These are phyloP conservation scores for Apodemia mormo DNA, from an alignment of 2,888 invertebrate genomes.

Conservation along the genomic window DNA sequence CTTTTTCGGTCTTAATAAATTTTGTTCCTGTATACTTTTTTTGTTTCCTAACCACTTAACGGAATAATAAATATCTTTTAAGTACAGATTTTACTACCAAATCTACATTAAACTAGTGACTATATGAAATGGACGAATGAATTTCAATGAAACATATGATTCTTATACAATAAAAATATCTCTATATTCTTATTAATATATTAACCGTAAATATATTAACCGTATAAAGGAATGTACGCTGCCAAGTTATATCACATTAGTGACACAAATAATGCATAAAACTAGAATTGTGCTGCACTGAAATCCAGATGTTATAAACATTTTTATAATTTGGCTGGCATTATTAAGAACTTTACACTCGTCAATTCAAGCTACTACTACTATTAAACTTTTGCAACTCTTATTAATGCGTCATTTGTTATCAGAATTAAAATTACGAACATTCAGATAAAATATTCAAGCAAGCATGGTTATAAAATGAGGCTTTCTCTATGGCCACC, in stretches of 20 bases:
- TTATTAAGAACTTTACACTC: background rate
- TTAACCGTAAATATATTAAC: slow-evolving; percentile 31
- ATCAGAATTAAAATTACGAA: background rate
- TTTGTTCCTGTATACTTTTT: slow-evolving; percentile 28
- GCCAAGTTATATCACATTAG: background rate
- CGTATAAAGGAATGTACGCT: slow-evolving; percentile 15
- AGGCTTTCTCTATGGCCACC: background rate
- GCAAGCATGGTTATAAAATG: background rate
- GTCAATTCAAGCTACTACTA: background rate
- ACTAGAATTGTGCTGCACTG: background rate
- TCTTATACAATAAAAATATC: slow-evolving; percentile 47
- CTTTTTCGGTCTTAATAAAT: slow-evolving; percentile 46
- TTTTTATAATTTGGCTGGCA: background rate
- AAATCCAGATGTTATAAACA: slow-evolving; percentile 9
- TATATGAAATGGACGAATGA: slow-evolving; percentile 76
- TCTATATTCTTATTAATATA: slow-evolving; percentile 44
- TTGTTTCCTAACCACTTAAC: slow-evolving; percentile 32
- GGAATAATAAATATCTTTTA: slow-evolving; percentile 65
- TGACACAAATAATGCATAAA: background rate
- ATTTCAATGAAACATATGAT: slow-evolving; percentile 33
- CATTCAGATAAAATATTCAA: background rate
- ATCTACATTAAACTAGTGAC: slow-evolving; percentile 68
- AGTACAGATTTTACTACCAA: slow-evolving; percentile 55
- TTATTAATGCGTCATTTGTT: background rate
- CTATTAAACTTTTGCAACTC: too few relatives aligned